A percentile compares a stretch with the other conserved stretches of the same genome.
Conservation (phyloP, 2,888 invertebrate species). For the Platerodrilus igneus region DNA sequence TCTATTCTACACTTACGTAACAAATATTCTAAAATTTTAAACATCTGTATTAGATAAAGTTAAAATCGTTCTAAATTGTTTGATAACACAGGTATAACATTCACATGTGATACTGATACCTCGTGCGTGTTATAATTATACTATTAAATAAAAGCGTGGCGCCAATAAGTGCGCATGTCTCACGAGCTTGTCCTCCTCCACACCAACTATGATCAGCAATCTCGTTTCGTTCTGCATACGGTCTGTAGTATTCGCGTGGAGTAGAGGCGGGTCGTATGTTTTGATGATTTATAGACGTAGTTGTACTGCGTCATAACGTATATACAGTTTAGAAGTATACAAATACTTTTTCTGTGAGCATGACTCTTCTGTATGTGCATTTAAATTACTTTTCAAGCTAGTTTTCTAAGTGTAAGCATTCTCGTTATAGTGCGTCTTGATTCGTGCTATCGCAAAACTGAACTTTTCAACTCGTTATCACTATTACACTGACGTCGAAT, state of each 20-base stretch:
- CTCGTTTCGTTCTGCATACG: conserved; percentile 27
- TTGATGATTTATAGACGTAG: conserved; percentile 12
- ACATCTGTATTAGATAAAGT: too few relatives aligned
- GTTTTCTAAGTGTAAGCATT: neutral
- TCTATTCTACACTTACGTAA: too few relatives aligned
- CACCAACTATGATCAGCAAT: conserved; percentile 25
- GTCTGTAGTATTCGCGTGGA: conserved; percentile 33
- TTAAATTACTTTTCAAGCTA: neutral
- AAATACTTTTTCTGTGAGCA: conserved; percentile 2
- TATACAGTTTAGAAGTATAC: too few relatives aligned
- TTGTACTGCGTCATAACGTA: conserved; percentile 30
- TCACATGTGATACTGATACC: conserved; percentile 40
- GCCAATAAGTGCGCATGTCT: conserved; percentile 41
- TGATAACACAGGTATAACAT: too few relatives aligned
- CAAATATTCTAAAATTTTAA: too few relatives aligned
- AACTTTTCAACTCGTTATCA: conserved; percentile 32
- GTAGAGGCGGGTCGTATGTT: conserved; percentile 15
- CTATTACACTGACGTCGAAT: conserved; percentile 27
- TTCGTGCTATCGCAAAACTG: conserved; percentile 32
- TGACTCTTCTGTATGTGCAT: conserved; percentile 5
- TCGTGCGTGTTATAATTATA: conserved; percentile 44
- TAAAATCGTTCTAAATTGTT: too few relatives aligned
- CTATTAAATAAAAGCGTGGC: conserved; percentile 45
- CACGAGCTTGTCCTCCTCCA: conserved; percentile 41
- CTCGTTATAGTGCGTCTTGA: conserved; percentile 26